Evolutionary conservation across 1,140 invertebrate species (phyloP).

Genomic region (Rhagoletis pomonella): DNA sequence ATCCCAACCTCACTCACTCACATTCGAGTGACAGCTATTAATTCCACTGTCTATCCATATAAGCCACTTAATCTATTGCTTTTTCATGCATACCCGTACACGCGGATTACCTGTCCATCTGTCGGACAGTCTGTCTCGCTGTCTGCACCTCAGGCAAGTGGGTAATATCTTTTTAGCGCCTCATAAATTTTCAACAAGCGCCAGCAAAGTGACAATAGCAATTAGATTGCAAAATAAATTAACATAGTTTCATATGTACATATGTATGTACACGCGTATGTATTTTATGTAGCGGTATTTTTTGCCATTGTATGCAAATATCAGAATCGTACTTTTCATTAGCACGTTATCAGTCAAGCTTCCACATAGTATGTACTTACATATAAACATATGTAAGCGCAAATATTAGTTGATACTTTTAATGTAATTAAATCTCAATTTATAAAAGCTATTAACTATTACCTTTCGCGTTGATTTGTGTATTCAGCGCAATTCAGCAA

Average conservation of each 20-base stretch:
- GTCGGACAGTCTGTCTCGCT: conserved; percentile 12
- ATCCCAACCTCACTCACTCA: conserved; percentile 20
- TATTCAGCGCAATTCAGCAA: no score
- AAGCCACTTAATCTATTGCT: conserved; percentile 36
- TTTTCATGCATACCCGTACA: background rate
- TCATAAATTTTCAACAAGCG: conserved; percentile 38
- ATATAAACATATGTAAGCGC: no score
- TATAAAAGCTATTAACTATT: background rate
- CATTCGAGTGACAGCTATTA: conserved; percentile 29
- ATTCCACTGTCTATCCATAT: conserved; percentile 44
- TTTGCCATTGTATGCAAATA: no score
- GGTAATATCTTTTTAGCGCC: conserved; percentile 47
- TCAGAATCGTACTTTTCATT: no score
- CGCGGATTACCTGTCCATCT: background rate
- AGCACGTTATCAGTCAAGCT: no score
- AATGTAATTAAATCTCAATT: no score
- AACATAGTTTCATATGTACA: background rate
- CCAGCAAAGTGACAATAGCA: conserved; percentile 22
- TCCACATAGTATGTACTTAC: no score
- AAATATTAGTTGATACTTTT: no score
- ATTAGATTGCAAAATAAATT: conserved; percentile 33
- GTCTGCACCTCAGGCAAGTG: conserved; percentile 28
- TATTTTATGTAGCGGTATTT: no score
- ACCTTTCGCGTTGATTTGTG: no score
- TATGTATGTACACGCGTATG: no score